These are phyloP conservation scores for Mustelus asterias DNA, from an alignment of 2,113 vertebrate species.

Conservation along the genomic window DNA sequence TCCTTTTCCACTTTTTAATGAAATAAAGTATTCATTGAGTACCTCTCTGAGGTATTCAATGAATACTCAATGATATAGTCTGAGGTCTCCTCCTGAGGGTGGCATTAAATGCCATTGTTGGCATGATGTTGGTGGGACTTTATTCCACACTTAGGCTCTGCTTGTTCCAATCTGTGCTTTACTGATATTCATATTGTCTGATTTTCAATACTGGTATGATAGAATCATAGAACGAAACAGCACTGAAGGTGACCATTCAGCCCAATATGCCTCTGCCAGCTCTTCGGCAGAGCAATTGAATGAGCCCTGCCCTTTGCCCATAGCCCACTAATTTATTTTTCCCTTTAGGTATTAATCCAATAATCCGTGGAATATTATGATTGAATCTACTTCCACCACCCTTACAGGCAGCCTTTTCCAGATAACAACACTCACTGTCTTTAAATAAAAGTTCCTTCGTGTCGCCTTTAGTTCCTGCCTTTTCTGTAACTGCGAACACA, in stretches of 20 bases:
- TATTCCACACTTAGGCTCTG: neutral
- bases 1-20: too few species aligned
- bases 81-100: neutral
- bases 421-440: neutral
- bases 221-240: neutral
- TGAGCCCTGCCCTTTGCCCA: neutral
- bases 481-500: neutral
- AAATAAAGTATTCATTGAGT: too few species aligned
- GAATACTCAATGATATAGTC: too few species aligned
- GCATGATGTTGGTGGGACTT: neutral
- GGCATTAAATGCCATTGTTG: neutral
- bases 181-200: neutral
- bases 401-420: neutral
- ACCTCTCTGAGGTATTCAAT: too few species aligned
- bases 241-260: neutral
- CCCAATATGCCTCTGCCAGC: neutral
- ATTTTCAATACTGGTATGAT: neutral
- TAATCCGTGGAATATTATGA: neutral
- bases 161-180: neutral
- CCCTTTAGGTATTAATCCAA: neutral
- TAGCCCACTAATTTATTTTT: neutral
- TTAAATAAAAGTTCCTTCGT: neutral
- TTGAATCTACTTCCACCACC: neutral
- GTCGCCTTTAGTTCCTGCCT: neutral
- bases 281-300: neutral